These are phyloP conservation scores for Girardinus metallicus DNA, from an alignment of 2,797 vertebrate species.

Conservation along the genomic window DNA sequence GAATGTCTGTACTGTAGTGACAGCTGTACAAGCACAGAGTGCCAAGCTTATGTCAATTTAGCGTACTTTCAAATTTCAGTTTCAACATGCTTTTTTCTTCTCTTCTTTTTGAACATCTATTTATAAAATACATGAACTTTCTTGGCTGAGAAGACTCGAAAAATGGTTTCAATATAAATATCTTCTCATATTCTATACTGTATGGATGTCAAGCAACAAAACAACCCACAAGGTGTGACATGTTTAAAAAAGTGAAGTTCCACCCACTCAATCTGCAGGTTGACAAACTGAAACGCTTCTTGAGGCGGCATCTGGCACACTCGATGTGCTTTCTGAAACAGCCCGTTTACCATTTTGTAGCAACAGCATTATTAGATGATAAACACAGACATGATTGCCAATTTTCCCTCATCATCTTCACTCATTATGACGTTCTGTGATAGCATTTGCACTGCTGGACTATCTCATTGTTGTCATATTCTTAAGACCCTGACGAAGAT, in stretches of 20 bases:
- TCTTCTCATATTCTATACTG: background rate
- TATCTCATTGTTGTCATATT: slow-evolving; percentile 8
- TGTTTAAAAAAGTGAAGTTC: background rate
- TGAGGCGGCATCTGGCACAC: slow-evolving; percentile 30
- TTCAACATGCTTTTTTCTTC: background rate
- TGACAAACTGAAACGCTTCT: slow-evolving; percentile 10
- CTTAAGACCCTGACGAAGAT: slow-evolving; percentile 19
- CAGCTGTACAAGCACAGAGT: background rate
- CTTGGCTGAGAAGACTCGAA: background rate
- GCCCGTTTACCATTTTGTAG: slow-evolving; percentile 36
- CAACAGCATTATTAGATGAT: slow-evolving; percentile 18
- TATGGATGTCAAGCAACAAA: slow-evolving; percentile 9
- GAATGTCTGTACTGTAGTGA: background rate
- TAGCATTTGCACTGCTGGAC: slow-evolving; percentile 21
- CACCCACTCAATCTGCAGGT: slow-evolving; percentile 14
- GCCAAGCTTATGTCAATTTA: background rate
- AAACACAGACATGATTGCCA: background rate
- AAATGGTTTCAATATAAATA: background rate
- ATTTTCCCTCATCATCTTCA: slow-evolving; percentile 35
- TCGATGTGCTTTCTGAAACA: slow-evolving; percentile 20
- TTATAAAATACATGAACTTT: background rate
- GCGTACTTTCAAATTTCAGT: background rate
- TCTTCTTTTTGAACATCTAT: background rate
- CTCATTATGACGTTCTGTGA: slow-evolving; percentile 16
- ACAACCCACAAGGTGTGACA: background rate